These are phyloP conservation scores for Arrhopalites spinosus DNA, from an alignment of 2,888 invertebrate species.

Conservation along the genomic window DNA sequence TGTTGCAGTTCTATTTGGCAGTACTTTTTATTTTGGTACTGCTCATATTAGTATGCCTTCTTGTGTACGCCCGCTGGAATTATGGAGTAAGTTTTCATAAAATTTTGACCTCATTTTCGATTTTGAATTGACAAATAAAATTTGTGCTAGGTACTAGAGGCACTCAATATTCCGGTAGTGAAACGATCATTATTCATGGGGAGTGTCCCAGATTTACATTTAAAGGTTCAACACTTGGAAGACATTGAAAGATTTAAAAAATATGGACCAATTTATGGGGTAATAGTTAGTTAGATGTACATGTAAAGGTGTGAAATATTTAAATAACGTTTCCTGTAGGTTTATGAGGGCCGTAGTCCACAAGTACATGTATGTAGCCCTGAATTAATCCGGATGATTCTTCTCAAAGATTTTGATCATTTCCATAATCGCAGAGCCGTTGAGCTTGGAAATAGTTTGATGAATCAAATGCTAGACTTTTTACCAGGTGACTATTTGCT, in stretches of 20 bases:
- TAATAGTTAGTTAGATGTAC: slow-evolving; percentile 22
- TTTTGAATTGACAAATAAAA: no score
- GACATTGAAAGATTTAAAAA: slow-evolving; percentile 51
- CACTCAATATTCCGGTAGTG: slow-evolving; percentile 51
- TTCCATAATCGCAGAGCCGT: slow-evolving; percentile 44
- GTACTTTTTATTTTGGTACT: no score
- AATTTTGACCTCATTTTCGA: no score
- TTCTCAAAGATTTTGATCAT: slow-evolving; percentile 50
- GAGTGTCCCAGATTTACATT: slow-evolving; percentile 51
- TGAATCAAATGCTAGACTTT: slow-evolving; percentile 54
- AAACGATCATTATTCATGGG: slow-evolving; percentile 47
- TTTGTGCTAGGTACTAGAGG: no score
- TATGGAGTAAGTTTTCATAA: no score
- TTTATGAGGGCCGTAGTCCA: slow-evolving; percentile 52
- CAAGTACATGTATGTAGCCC: slow-evolving; percentile 53
- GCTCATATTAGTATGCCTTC: no score
- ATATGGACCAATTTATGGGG: slow-evolving; percentile 55
- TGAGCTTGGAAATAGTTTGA: slow-evolving; percentile 43
- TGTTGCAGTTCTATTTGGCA: no score
- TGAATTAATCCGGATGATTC: slow-evolving; percentile 49
- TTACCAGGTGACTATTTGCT: slow-evolving; percentile 41
- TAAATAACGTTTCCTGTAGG: no score
- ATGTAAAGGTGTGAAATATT: not conserved
- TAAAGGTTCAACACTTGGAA: slow-evolving; percentile 49
- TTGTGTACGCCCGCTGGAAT: slow-evolving; percentile 50